Evolutionary conservation across 2,888 invertebrate species (phyloP).

Genomic region (Megamerina dolium): DNA sequence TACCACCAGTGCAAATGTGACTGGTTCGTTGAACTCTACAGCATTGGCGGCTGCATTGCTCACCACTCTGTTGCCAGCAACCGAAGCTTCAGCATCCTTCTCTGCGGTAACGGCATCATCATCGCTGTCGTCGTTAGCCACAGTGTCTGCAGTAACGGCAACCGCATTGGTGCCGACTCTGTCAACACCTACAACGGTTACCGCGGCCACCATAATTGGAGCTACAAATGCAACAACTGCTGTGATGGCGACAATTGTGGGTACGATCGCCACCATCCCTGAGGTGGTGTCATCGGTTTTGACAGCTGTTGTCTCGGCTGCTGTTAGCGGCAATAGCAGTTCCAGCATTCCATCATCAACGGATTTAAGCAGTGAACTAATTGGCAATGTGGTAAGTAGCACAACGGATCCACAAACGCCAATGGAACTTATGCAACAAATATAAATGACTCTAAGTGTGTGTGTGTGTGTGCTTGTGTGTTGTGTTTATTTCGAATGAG

Average conservation of each 20-base stretch:
- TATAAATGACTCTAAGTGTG: slow-evolving; percentile 23
- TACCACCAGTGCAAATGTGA: slow-evolving; percentile 12
- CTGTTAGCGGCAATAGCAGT: slow-evolving; percentile 16
- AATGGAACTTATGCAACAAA: slow-evolving; percentile 34
- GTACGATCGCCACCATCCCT: slow-evolving; percentile 30
- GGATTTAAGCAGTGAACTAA: slow-evolving; percentile 22
- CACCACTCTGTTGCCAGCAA: slow-evolving; percentile 18
- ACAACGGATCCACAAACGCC: slow-evolving; percentile 42
- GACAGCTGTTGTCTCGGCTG: slow-evolving; percentile 32
- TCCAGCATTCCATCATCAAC: slow-evolving; percentile 5
- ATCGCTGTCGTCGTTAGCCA: slow-evolving; percentile 17
- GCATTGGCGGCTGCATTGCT: slow-evolving; percentile 31
- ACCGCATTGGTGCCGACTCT: slow-evolving; percentile 16
- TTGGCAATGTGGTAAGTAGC: slow-evolving; percentile 24
- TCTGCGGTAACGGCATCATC: slow-evolving; percentile 19
- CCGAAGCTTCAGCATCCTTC: slow-evolving; percentile 14
- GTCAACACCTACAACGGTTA: slow-evolving; percentile 19
- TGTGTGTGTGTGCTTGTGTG: background rate
- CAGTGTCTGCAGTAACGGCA: slow-evolving; percentile 10
- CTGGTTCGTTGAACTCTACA: slow-evolving; percentile 32
- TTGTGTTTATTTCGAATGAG: no score
- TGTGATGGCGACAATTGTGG: slow-evolving; percentile 22
- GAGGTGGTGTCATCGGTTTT: slow-evolving; percentile 36
- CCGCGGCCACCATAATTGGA: slow-evolving; percentile 13
- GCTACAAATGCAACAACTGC: slow-evolving; percentile 20